phyloP scores from a whole-genome alignment of 2,113 vertebrate species.

The Sinocyclocheilus grahami region DNA sequence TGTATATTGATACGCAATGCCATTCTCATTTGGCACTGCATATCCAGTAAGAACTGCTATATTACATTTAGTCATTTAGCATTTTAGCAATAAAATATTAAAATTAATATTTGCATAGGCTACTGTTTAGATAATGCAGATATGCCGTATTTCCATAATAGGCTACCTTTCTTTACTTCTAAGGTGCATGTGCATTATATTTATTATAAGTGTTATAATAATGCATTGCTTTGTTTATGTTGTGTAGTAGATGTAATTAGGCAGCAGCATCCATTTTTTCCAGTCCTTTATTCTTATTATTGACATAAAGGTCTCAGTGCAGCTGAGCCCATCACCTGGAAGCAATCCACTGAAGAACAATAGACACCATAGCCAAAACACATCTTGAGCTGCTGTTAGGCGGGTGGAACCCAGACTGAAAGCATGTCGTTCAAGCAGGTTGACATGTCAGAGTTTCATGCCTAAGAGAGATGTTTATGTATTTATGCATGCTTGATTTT shows the following conservation, averaged over 20 bases:
- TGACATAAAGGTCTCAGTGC: constrained; percentile 19
- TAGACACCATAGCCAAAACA: not conserved
- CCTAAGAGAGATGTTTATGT: not conserved
- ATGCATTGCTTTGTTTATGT: not conserved
- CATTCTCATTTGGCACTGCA: not conserved
- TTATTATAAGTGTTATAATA: not conserved
- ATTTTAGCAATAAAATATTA: no score
- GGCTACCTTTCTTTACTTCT: not conserved
- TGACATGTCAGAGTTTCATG: not conserved
- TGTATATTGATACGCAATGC: not conserved
- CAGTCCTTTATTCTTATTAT: not conserved
- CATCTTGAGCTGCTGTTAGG: constrained; percentile 58
- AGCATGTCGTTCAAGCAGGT: constrained; percentile 11
- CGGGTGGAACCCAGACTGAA: constrained; percentile 1
- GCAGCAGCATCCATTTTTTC: not conserved
- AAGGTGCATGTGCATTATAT: not conserved
- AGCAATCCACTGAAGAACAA: constrained; percentile 26
- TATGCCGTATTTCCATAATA: not conserved
- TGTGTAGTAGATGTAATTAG: not conserved
- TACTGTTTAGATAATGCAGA: not conserved
- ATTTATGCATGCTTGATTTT: not conserved
- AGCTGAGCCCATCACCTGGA: constrained; percentile 21
- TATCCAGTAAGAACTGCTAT: not conserved
- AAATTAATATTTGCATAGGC: not conserved
- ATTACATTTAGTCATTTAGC: no score